Base-by-base conservation (phyloP, 2,113 vertebrate genomes). In the Leucosticte australis region DNA sequence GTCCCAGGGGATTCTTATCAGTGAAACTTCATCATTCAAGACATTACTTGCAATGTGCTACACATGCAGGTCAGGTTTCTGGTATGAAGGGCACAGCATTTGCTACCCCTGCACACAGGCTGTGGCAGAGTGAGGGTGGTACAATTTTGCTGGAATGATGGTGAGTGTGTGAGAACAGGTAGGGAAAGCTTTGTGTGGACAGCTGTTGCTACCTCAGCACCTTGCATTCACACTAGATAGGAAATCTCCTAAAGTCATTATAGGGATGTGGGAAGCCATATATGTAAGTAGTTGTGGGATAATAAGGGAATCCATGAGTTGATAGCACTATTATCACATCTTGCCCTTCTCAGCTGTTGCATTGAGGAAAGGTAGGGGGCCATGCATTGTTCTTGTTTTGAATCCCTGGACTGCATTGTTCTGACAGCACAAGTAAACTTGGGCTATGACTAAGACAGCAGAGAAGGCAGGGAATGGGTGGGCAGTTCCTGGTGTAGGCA, bases 1-100 rank as follows among this genome's bases (percentile, higher is more conserved):
- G 24, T 18, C 11, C 28, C 37, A 30, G 10, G 6, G 15, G 5
- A 70, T 70, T 57, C 46, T 57, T 64, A 62, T 1, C 0, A 0
- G 8, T 57, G 31, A 83, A 49, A 9, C 6, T 71, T 30, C 44
- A 18, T 37, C 50, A 49, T 59, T 75, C 62, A 88, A 64, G 26
- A 85, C 83, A 85, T 78, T 57, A 57, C 30, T 30, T 70, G 70
- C 57, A 35, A 4, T 18, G 16, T 52, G 46, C 60, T 59, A 23
- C 15, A 57, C 8, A 4, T 8, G 18, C 41, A 83, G 62, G 85
- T 47, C 26, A 73, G 21, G 30, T 71, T 94, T 75, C 50, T 35
- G 18, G 17, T 69, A 37, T 75, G 55, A 91, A 46, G 2, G 3
- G 33, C 44, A 82, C 9, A 79, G 30, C 18, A 39, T 23, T 41